A percentile compares a stretch with the other conserved stretches of the same genome.
These are phyloP conservation scores for Clamator glandarius DNA, from an alignment of 2,797 vertebrate species.

Conservation along the genomic window DNA sequence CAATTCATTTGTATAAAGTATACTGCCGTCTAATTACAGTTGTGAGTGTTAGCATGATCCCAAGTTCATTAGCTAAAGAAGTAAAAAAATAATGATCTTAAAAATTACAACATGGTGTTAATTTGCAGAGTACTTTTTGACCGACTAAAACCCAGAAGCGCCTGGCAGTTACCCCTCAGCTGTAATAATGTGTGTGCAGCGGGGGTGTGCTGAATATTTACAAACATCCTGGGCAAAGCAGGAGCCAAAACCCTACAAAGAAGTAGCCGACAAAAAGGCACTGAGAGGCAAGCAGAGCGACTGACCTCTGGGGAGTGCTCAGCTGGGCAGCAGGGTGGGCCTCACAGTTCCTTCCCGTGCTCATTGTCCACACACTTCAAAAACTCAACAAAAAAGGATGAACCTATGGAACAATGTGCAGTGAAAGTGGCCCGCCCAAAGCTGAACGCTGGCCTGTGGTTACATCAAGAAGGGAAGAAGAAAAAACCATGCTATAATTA, in stretches of 20 bases:
- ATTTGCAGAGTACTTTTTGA: neutral
- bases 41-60: neutral
- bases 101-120: neutral
- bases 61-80: neutral
- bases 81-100: neutral
- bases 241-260: neutral
- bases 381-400: neutral
- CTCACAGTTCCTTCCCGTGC: neutral
- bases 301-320: neutral
- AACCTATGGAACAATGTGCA: neutral
- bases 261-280: neutral
- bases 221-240: neutral
- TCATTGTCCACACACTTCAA: neutral
- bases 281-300: neutral
- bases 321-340: neutral
- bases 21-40: neutral
- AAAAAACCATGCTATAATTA: neutral
- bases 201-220: neutral
- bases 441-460: neutral
- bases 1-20: neutral
- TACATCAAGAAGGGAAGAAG: neutral
- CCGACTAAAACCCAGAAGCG: neutral
- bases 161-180: neutral
- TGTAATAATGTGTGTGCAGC: accelerated
- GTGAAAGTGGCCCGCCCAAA: neutral